Evolutionary conservation across 2,888 invertebrate genomes (phyloP).

Genomic region (Drosophila stalkeri): DNA sequence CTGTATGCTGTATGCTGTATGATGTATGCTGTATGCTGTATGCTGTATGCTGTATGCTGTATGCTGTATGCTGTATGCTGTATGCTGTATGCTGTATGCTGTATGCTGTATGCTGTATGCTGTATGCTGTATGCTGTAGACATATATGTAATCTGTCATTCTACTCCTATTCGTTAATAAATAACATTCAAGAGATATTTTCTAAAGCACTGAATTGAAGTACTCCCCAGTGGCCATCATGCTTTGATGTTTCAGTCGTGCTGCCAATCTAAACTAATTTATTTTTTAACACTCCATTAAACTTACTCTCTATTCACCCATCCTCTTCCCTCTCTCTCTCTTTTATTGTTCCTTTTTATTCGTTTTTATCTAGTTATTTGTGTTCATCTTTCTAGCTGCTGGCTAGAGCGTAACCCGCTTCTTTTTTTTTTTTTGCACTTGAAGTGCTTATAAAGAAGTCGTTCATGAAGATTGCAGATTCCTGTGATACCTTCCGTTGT

Average conservation of each 20-base stretch:
- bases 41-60: too few species aligned
- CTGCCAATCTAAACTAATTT: conserved; percentile 6
- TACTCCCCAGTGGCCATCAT: not conserved
- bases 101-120: not conserved
- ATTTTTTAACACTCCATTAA: conserved; percentile 3
- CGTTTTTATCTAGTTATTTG: conserved; percentile 2
- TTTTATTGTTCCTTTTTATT: not conserved
- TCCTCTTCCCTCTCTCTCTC: not conserved
- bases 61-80: too few species aligned
- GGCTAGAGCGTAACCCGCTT: not conserved
- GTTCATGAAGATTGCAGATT: not conserved
- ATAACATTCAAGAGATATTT: not conserved
- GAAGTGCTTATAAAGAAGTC: conserved; percentile 6
- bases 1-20: not conserved
- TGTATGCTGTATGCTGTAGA: too few species aligned
- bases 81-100: not conserved
- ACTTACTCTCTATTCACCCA: not conserved
- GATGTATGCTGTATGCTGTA: not conserved
- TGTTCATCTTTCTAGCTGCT: not conserved
- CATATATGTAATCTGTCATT: too few species aligned
- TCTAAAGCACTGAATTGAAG: not conserved
- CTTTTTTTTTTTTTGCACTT: not conserved
- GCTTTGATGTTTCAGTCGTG: conserved; percentile 1
- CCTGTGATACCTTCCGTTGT: not conserved
- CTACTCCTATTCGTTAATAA: not conserved